phyloP scores from a whole-genome alignment of 2,797 vertebrate genomes.

The Anableps anableps region DNA sequence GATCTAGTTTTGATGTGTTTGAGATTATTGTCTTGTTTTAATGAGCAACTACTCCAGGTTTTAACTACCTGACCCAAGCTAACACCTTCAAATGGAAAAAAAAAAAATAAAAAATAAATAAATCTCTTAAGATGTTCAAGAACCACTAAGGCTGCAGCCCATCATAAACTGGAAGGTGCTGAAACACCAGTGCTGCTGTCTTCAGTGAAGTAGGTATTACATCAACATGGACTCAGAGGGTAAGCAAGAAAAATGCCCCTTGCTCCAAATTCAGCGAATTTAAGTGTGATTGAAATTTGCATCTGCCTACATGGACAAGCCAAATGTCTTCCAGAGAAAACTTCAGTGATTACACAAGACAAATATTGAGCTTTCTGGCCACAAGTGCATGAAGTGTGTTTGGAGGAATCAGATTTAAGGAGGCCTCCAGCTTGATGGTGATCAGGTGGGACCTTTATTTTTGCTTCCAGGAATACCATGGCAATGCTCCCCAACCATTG shows the following conservation, averaged over 20 bases:
- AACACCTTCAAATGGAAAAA: too few species aligned
- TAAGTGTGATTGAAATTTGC: neutral
- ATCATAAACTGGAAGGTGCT: neutral
- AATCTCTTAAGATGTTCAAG: neutral
- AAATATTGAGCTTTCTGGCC: neutral
- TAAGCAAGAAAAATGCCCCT: neutral
- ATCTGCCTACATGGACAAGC: neutral
- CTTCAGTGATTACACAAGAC: neutral
- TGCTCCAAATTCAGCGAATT: too few species aligned
- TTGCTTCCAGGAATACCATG: neutral
- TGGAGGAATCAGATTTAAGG: neutral
- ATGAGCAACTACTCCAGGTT: neutral
- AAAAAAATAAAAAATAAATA: too few species aligned
- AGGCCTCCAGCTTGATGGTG: neutral
- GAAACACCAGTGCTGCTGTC: neutral
- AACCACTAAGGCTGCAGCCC: neutral
- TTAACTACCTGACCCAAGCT: neutral
- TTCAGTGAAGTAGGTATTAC: neutral
- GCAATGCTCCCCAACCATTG: too few species aligned
- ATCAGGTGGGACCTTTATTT: too few species aligned
- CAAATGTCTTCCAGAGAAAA: neutral
- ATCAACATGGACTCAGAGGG: neutral
- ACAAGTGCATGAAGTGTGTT: neutral
- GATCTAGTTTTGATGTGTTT: neutral
- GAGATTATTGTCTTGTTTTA: neutral